These are phyloP conservation scores for Chromobotia macracanthus DNA, from an alignment of 2,797 vertebrate genomes.

Conservation along the genomic window DNA sequence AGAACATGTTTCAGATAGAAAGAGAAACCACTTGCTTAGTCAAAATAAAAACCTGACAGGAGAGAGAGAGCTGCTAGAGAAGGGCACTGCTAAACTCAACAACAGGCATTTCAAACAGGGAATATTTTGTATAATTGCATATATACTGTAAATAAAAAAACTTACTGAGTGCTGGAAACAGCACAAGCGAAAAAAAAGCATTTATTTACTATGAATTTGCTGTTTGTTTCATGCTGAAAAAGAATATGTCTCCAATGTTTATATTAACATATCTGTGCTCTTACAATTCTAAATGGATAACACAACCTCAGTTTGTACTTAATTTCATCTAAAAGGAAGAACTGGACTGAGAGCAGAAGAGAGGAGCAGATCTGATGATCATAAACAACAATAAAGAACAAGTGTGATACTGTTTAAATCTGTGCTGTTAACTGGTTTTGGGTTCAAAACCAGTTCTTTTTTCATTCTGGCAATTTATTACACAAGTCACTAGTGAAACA, in stretches of 20 bases:
- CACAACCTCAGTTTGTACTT: slow-evolving; percentile 1
- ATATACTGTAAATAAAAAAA: too few species aligned
- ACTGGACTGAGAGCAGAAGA: slow-evolving; percentile 14
- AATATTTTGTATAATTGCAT: not conserved
- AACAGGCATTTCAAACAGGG: not conserved
- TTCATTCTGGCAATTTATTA: not conserved
- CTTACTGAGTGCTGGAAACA: too few species aligned
- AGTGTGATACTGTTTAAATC: not conserved
- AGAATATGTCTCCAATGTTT: not conserved
- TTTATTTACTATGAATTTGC: too few species aligned
- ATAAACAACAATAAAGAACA: not conserved
- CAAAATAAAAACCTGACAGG: not conserved
- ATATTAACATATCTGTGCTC: not conserved
- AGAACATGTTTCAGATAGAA: not conserved
- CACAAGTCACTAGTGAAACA: not conserved
- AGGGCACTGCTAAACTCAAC: not conserved
- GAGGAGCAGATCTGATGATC: not conserved
- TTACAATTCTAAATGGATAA: not conserved
- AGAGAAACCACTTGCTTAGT: not conserved
- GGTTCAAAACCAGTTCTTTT: not conserved
- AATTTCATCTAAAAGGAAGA: slow-evolving; percentile 7
- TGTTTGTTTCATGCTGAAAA: not conserved
- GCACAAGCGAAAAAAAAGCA: too few species aligned
- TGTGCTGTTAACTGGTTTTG: not conserved
- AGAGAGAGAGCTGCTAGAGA: not conserved